These are phyloP conservation scores for Carcina quercana DNA, from an alignment of 2,888 invertebrate species.

Conservation along the genomic window DNA sequence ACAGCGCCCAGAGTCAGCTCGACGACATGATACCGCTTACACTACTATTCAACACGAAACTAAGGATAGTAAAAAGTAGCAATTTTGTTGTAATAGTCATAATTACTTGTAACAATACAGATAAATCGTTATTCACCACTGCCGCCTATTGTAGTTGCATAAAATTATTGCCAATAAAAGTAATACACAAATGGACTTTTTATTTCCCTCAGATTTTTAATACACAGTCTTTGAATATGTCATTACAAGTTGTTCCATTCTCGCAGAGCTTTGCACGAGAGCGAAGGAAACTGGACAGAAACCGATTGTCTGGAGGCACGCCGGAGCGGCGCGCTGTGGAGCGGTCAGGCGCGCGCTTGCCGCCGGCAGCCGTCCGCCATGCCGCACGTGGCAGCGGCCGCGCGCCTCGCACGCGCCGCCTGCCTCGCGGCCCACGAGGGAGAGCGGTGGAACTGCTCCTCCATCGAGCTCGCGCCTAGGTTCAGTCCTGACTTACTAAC, in stretches of 20 bases:
- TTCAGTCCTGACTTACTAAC: conserved; percentile 84
- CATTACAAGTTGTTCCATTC: no score
- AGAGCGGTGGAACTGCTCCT: conserved; percentile 89
- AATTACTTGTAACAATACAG: no score
- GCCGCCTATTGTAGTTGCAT: background rate
- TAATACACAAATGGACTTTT: no score
- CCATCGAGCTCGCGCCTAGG: conserved; percentile 80
- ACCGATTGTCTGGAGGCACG: conserved; percentile 54
- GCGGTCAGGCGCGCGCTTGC: conserved; percentile 78
- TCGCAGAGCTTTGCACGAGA: conserved; percentile 54
- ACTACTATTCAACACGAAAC: conserved; percentile 29
- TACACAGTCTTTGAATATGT: no score
- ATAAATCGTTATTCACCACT: no score
- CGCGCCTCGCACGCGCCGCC: conserved; percentile 77
- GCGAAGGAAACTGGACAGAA: conserved; percentile 66
- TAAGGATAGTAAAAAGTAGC: conserved; percentile 25
- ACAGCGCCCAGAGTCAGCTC: conserved; percentile 49
- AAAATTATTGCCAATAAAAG: conserved; percentile 2
- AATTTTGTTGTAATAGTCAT: background rate
- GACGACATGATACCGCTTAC: conserved; percentile 38
- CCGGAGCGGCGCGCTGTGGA: conserved; percentile 70
- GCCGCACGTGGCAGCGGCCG: conserved; percentile 84
- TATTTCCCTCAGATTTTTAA: no score
- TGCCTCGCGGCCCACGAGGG: conserved; percentile 83
- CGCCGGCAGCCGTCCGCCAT: conserved; percentile 80